Conservation (phyloP, 2,888 invertebrate genomes). For the Eucera pruinosa region DNA sequence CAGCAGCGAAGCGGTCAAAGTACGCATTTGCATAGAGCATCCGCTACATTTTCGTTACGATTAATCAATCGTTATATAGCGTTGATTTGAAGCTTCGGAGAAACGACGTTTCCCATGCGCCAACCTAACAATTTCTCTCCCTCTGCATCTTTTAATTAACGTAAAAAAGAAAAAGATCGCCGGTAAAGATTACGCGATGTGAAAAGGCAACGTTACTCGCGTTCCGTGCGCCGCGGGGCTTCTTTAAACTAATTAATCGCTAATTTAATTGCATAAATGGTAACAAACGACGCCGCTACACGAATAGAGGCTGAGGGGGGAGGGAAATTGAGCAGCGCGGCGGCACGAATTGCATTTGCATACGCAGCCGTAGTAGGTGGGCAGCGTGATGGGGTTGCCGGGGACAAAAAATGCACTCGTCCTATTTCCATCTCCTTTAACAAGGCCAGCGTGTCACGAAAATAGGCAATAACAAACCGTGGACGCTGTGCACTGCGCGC, state of each 20-base stretch:
- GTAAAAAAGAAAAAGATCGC: too few relatives aligned
- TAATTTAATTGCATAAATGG: conserved; percentile 41
- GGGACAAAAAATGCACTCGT: conserved; percentile 12
- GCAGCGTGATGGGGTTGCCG: not conserved
- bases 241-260: conserved; percentile 23
- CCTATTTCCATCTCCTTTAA: conserved; percentile 28
- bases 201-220: too few relatives aligned
- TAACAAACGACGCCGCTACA: not conserved
- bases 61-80: too few relatives aligned
- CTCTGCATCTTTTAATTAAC: too few relatives aligned
- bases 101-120: too few relatives aligned
- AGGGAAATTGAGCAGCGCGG: conserved; percentile 16
- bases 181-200: not conserved
- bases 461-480: conserved; percentile 19
- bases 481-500: not conserved
- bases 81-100: too few relatives aligned
- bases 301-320: not conserved
- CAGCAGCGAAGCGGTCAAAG: too few relatives aligned
- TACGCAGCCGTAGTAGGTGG: not conserved
- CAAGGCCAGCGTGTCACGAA: conserved; percentile 21
- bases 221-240: too few relatives aligned
- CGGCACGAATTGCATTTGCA: conserved; percentile 27
- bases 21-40: too few relatives aligned
- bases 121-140: too few relatives aligned
- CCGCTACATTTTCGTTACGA: too few relatives aligned